phyloP scores from a whole-genome alignment of 1,140 invertebrate species.

The Ladona fulva region DNA sequence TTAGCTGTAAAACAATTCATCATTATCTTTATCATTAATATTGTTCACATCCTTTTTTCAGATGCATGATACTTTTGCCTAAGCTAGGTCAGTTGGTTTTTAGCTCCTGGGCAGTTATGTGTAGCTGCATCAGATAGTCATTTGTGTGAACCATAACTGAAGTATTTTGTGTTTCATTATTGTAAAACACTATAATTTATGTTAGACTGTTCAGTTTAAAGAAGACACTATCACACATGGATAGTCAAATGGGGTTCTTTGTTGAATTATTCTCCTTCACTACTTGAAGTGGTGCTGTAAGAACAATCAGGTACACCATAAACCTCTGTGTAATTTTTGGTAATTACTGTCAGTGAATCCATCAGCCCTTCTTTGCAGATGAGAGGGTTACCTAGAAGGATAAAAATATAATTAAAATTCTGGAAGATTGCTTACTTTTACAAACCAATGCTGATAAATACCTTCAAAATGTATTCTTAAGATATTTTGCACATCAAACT shows the following conservation, averaged over 20 bases:
- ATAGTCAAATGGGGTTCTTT: background rate
- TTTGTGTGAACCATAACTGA: background rate
- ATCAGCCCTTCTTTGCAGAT: background rate
- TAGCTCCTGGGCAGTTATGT: background rate
- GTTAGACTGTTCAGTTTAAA: background rate
- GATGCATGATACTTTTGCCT: background rate
- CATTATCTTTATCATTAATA: no score
- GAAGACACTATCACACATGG: background rate
- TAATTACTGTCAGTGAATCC: background rate
- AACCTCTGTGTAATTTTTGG: background rate
- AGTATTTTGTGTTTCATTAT: background rate
- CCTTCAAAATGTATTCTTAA: constrained; percentile 70
- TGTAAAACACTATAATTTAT: background rate
- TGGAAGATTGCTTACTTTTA: background rate
- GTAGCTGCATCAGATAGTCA: background rate
- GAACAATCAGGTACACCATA: background rate
- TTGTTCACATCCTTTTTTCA: background rate
- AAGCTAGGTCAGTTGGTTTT: background rate
- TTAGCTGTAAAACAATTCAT: no score
- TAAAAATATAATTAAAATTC: background rate
- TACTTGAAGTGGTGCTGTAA: background rate
- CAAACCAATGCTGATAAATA: constrained; percentile 29
- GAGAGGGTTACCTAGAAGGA: background rate
- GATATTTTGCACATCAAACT: constrained; percentile 62
- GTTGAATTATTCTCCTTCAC: background rate